phyloP scores from a whole-genome alignment of 2,113 vertebrate species.

The Oreotragus oreotragus region DNA sequence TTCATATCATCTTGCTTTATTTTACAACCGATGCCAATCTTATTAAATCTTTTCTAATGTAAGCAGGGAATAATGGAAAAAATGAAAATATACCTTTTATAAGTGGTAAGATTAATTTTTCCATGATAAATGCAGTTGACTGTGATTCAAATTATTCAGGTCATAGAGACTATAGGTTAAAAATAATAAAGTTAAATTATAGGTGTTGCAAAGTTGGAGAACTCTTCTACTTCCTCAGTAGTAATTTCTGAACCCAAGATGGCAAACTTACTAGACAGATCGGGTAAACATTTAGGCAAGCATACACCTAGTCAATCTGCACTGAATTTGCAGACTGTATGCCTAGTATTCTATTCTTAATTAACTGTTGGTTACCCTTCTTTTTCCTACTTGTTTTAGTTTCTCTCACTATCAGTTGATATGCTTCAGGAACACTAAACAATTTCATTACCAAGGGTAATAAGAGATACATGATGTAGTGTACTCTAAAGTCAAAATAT shows the following conservation, averaged over 20 bases:
- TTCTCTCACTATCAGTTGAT: not conserved
- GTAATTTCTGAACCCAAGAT: not conserved
- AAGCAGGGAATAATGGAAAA: not conserved
- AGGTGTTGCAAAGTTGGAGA: not conserved
- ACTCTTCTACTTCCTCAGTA: not conserved
- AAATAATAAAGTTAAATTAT: slow-evolving; percentile 8
- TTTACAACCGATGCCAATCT: not conserved
- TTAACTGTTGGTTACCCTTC: not conserved
- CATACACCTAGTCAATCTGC: not conserved
- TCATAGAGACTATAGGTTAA: not conserved
- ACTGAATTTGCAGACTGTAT: not conserved
- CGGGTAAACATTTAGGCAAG: not conserved
- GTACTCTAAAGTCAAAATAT: not conserved
- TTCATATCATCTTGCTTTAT: not conserved
- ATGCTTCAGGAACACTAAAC: not conserved
- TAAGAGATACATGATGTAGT: not conserved
- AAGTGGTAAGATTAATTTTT: not conserved
- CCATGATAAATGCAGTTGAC: not conserved
- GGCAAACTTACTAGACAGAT: not conserved
- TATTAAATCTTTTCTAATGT: not conserved
- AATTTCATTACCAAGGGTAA: not conserved
- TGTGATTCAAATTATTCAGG: slow-evolving; percentile 16
- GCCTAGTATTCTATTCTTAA: not conserved
- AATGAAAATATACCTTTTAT: not conserved
- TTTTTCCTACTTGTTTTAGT: not conserved